Base-by-base conservation (phyloP, 1,140 invertebrate species). In the Drosophila tani region DNA sequence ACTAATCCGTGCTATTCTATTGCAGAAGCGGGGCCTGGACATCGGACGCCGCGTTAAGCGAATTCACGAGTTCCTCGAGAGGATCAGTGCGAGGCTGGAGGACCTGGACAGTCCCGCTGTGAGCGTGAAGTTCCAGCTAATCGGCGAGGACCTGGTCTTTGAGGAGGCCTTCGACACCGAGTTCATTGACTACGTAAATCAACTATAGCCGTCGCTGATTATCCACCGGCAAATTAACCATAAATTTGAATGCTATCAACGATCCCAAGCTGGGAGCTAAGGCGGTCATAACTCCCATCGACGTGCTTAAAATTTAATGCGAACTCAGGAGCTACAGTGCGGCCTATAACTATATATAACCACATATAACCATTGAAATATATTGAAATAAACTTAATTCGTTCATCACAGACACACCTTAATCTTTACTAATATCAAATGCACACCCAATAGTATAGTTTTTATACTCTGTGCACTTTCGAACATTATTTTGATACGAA, bases 141-240 rank as follows among this genome's bases (percentile, higher is more conserved):
- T 8, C 3, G 0, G n/a, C 2, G 7, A 7, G 3, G 0, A 0
- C 0, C 9, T 35, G 24, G 1, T 24, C 15, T 35, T 55, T 9
- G 15, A 19, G 19, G 15, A 65, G 24, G 8, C 5, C 14, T 29
- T 73, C 8, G 12, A 12, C 12, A 21, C 32, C 12, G 9, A 58
- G 15, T 69, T 69, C 3, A 50, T 51, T 15, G 2, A 50, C 1
- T 58, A 35, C 5, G 32, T 19, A 12, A 70, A 63, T 29, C 32
- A 47, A 24, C 17, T 67, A 17, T 67, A 24, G 15, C 7, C 14
- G 12, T 24, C 46, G 19, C 35, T 5, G 12, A 14, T 14, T 38
- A 14, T 14, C 35, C 35, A 5, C 35, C 35, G 35, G 35, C 35
- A 38, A 38, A 38, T 14, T 7, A 32, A 12, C 49, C 27, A 14